These are phyloP conservation scores for Bradysia coprophila DNA, from an alignment of 1,140 invertebrate species.

Conservation along the genomic window DNA sequence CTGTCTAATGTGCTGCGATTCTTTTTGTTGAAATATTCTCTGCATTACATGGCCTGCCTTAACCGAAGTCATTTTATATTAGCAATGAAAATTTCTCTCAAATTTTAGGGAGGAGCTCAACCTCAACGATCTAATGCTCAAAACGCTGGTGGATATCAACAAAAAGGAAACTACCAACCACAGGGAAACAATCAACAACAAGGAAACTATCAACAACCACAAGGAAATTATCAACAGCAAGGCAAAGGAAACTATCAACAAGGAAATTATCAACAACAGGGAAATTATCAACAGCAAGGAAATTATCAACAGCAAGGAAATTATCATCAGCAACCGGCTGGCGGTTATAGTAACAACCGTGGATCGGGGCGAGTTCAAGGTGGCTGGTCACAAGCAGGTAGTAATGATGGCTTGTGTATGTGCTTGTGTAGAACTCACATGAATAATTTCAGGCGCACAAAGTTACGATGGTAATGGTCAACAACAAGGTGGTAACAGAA, in stretches of 20 bases:
- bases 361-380: slow-evolving; percentile 9
- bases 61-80: too few species aligned
- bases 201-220: slow-evolving; percentile 4
- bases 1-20: not conserved
- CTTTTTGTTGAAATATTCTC: too few species aligned
- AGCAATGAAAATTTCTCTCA: not conserved
- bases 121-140: slow-evolving; percentile 14
- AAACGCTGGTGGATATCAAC: slow-evolving; percentile 10
- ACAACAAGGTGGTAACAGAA: slow-evolving; percentile 9
- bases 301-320: slow-evolving; percentile 4
- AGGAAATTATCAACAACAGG: slow-evolving; percentile 4
- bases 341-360: slow-evolving; percentile 6
- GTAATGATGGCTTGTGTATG: not conserved
- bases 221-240: slow-evolving; percentile 3
- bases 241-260: slow-evolving; percentile 2
- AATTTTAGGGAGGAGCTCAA: slow-evolving; percentile 8
- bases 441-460: not conserved
- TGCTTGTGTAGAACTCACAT: not conserved
- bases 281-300: slow-evolving; percentile 7
- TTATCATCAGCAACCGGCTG: slow-evolving; percentile 3
- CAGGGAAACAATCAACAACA: slow-evolving; percentile 6
- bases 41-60: too few species aligned
- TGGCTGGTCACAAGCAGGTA: slow-evolving; percentile 4
- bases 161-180: slow-evolving; percentile 5
- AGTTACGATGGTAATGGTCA: not conserved